Evolutionary conservation across 2,113 vertebrate genomes (phyloP).

Genomic region (Epinephelus moara): DNA sequence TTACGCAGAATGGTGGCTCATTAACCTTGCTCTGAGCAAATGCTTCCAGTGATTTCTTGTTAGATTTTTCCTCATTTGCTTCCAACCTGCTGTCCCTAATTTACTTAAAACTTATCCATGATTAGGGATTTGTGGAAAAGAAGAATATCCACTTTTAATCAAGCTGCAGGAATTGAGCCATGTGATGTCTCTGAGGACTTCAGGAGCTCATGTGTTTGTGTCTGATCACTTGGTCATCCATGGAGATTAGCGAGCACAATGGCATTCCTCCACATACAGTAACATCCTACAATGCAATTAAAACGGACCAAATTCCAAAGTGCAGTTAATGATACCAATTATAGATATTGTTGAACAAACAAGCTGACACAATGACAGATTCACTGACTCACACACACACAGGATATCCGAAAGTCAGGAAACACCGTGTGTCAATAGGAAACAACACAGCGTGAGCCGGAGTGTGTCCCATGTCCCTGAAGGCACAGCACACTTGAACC

Average conservation of each 20-base stretch:
- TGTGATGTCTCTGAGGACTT: slow-evolving; percentile 44
- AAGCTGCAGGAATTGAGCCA: slow-evolving; percentile 57
- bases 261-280: slow-evolving; percentile 73
- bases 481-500: slow-evolving; percentile 69
- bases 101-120: slow-evolving; percentile 66
- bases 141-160: slow-evolving; percentile 70
- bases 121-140: slow-evolving; percentile 66
- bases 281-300: slow-evolving; percentile 78
- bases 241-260: slow-evolving; percentile 57
- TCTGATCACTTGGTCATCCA: slow-evolving; percentile 46
- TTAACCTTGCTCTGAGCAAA: slow-evolving; percentile 48
- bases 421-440: slow-evolving; percentile 76
- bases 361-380: slow-evolving; percentile 71
- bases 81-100: slow-evolving; percentile 55
- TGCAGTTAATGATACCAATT: slow-evolving; percentile 73
- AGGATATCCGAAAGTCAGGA: slow-evolving; percentile 82
- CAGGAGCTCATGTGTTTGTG: slow-evolving; percentile 38
- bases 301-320: slow-evolving; percentile 73
- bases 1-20: slow-evolving; percentile 33
- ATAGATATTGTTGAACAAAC: slow-evolving; percentile 74
- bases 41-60: slow-evolving; percentile 55
- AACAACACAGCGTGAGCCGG: slow-evolving; percentile 70
- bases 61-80: slow-evolving; percentile 45
- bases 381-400: slow-evolving; percentile 60
- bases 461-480: slow-evolving; percentile 78